These are phyloP conservation scores for Mystacides longicornis DNA, from an alignment of 2,888 invertebrate genomes.

Conservation along the genomic window DNA sequence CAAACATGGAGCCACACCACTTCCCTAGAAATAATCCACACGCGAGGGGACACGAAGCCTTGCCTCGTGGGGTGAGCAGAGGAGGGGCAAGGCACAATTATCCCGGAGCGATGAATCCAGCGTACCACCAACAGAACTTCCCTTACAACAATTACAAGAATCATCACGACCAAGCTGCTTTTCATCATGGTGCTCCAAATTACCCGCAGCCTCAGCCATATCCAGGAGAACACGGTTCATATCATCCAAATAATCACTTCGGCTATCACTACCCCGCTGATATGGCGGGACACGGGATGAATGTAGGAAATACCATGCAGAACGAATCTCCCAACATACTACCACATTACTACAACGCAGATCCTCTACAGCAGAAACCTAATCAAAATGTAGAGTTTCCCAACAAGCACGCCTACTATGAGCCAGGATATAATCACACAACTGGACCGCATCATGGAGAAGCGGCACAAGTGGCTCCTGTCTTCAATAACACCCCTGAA, in stretches of 20 bases:
- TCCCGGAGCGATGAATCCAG: constrained; percentile 37
- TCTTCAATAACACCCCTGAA: constrained; percentile 19
- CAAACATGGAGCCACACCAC: constrained; percentile 32
- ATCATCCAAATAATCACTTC: constrained; percentile 36
- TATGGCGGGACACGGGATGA: constrained; percentile 21
- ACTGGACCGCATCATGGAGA: constrained; percentile 29
- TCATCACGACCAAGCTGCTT: constrained; percentile 45
- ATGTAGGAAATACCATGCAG: constrained; percentile 31
- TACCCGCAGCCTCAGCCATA: constrained; percentile 30
- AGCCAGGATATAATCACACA: constrained; percentile 42
- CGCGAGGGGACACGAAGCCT: constrained; percentile 27
- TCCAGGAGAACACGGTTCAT: constrained; percentile 22
- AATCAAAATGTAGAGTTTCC: constrained; percentile 45
- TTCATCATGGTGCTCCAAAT: constrained; percentile 40
- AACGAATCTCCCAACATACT: constrained; percentile 41
- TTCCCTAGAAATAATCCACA: constrained; percentile 31
- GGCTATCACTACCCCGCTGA: constrained; percentile 48
- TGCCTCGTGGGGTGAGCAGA: constrained; percentile 30
- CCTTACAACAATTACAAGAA: constrained; percentile 45
- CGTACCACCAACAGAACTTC: constrained; percentile 42
- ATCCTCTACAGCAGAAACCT: constrained; percentile 42
- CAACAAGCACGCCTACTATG: constrained; percentile 50
- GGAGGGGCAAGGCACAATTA: constrained; percentile 34
- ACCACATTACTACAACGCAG: constrained; percentile 35
- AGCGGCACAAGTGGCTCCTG: constrained; percentile 28